Conservation (phyloP, 2,113 vertebrate genomes). For the Lophius piscatorius region DNA sequence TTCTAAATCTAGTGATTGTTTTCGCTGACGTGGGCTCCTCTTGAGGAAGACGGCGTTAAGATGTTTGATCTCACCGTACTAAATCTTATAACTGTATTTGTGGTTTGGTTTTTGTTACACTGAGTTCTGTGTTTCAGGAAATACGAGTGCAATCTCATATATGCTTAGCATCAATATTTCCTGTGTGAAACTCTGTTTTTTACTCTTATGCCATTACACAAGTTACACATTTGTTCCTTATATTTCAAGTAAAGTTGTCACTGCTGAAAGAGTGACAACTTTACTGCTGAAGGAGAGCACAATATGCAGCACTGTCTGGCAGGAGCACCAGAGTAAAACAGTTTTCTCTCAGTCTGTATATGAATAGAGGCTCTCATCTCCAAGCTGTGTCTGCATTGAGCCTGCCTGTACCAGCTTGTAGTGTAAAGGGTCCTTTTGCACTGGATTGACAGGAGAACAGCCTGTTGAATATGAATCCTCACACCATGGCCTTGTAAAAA, state of each 20-base stretch:
- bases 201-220: slow-evolving; percentile 12
- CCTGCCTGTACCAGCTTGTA: slow-evolving; percentile 63
- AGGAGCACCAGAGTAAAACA: slow-evolving; percentile 57
- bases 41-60: slow-evolving; percentile 5
- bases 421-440: slow-evolving; percentile 70
- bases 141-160: background rate
- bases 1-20: slow-evolving; percentile 25
- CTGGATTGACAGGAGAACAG: slow-evolving; percentile 52
- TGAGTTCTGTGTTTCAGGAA: slow-evolving; percentile 17
- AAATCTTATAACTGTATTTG: background rate
- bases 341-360: slow-evolving; percentile 66
- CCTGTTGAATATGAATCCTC: slow-evolving; percentile 63
- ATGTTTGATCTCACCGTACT: background rate
- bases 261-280: no score
- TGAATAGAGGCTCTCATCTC: slow-evolving; percentile 72
- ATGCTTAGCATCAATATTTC: slow-evolving; percentile 33
- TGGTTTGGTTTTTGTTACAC: background rate
- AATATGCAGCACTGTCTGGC: slow-evolving; percentile 67
- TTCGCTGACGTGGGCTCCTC: slow-evolving; percentile 1
- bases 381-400: slow-evolving; percentile 53
- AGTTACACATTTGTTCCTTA: slow-evolving; percentile 62
- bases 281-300: slow-evolving; percentile 45
- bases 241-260: slow-evolving; percentile 48
- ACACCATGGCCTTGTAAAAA: slow-evolving; percentile 50
- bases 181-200: slow-evolving; percentile 42